Evolutionary conservation across 2,113 vertebrate species (phyloP), one percentile per base, ranked within the genome.

Genomic region (Sorex fumeus): DNA sequence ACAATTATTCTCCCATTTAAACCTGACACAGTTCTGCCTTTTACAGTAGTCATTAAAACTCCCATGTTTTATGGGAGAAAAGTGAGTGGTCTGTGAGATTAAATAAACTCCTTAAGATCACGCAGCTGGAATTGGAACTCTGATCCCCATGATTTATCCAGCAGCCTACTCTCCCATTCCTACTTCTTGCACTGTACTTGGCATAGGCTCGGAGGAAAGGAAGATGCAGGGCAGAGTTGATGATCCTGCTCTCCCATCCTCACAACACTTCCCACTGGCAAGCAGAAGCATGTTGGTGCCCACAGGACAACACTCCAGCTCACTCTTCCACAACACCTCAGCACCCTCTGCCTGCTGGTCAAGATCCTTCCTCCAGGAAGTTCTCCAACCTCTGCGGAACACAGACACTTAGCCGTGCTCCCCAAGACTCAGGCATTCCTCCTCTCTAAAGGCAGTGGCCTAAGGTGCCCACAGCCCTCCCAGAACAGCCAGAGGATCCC

Each of bases 1-100:
- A 80, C n/a, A 83, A 74, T 62, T 74, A 78, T 75, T 92, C 36
- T 50, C 34, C 25, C 21, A 18, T 67, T 88, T 91, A 91, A 86
- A 84, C 27, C 72, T 92, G 53, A 92, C 40, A 83, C 32, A n/a
- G 18, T 28, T 78, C 60, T 90, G 27, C 1, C 6, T 88, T 93
- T 74, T 81, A 66, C 9, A 74, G 15, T 66, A 67, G 76, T 91
- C 67, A 25, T 53, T 69, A 86, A 82, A 86, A 94, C 50, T 6
- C 28, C 40, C 64, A 13, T 34, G 2, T 62, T 71, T 64, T 53
- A 25, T 10, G 13, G 27, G 28, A 76, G 50, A 45, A 84, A 90
- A 90, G 36, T 72, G 21, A 84, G 70, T 60, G 57, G 57, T 78
- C n/a, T 45, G 10, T 74, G n/a, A 84, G 16, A 77, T 81, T 45